Conservation (phyloP, 2,797 vertebrate genomes). For the Enteromius mattozi region DNA sequence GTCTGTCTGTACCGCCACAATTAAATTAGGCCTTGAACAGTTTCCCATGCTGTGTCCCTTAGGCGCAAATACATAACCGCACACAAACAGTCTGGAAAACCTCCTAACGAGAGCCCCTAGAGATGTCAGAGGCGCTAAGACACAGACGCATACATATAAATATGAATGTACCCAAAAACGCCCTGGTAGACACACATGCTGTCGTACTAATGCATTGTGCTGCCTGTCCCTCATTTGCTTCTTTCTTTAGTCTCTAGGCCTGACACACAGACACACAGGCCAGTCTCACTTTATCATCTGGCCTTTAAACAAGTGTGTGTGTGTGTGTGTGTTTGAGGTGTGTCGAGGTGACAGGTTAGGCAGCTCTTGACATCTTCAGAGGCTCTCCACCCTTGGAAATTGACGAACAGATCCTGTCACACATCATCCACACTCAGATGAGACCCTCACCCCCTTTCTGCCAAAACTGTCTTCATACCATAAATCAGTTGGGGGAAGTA, state of each 20-base stretch:
- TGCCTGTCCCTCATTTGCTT: conserved; percentile 41
- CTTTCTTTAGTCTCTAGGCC: conserved; percentile 32
- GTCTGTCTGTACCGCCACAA: conserved; percentile 57
- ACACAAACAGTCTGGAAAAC: conserved; percentile 56
- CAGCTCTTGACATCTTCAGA: conserved; percentile 34
- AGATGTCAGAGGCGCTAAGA: conserved; percentile 61
- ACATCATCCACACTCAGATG: conserved; percentile 21
- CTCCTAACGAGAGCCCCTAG: conserved; percentile 63
- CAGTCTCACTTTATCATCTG: conserved; percentile 21
- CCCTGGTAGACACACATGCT: conserved; percentile 46
- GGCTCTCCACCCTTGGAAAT: conserved; percentile 42
- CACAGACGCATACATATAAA: conserved; percentile 58
- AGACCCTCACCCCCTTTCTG: conserved; percentile 18
- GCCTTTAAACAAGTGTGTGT: conserved; percentile 36
- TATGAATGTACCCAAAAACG: conserved; percentile 55
- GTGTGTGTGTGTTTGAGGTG: conserved; percentile 56
- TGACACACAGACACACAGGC: conserved; percentile 45
- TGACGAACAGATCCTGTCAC: conserved; percentile 31
- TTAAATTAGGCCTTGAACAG: conserved; percentile 59
- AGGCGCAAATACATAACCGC: conserved; percentile 46
- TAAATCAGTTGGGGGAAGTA: neutral
- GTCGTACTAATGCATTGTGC: conserved; percentile 36
- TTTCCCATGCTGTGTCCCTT: conserved; percentile 55
- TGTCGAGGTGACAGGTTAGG: conserved; percentile 56
- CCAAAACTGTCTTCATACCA: neutral